Evolutionary conservation across 2,113 vertebrate genomes (phyloP).

Genomic region (Zosterops pallidus): DNA sequence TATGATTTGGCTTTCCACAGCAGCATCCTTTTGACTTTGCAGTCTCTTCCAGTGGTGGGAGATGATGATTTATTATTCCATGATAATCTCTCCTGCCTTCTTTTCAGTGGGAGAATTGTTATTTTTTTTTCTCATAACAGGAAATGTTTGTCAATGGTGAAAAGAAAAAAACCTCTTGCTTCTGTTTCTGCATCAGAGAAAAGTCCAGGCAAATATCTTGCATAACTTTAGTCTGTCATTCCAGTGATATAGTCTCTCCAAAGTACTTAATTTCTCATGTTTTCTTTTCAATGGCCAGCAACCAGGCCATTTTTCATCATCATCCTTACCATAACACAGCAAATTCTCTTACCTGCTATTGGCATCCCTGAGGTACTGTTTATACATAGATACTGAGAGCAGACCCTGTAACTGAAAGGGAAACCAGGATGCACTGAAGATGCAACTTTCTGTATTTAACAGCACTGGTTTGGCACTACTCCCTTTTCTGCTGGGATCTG

Average conservation of each 20-base stretch:
- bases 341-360: neutral
- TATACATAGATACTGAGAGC: neutral
- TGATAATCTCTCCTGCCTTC: neutral
- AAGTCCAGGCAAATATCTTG: neutral
- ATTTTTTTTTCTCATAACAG: neutral
- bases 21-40: neutral
- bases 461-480: conserved; percentile 40
- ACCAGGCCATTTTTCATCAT: neutral
- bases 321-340: neutral
- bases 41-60: neutral
- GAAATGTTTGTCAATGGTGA: neutral
- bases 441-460: conserved; percentile 50
- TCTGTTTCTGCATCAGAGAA: neutral
- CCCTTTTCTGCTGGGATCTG: neutral
- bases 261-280: neutral
- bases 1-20: neutral
- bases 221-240: neutral
- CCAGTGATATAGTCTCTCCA: neutral
- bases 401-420: conserved; percentile 37
- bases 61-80: neutral
- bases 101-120: neutral
- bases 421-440: conserved; percentile 16
- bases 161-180: conserved; percentile 13
- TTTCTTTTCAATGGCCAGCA: conserved; percentile 14
- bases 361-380: neutral